Evolutionary conservation across 2,888 invertebrate genomes (phyloP).

Genomic region (Syrista parreyssii): DNA sequence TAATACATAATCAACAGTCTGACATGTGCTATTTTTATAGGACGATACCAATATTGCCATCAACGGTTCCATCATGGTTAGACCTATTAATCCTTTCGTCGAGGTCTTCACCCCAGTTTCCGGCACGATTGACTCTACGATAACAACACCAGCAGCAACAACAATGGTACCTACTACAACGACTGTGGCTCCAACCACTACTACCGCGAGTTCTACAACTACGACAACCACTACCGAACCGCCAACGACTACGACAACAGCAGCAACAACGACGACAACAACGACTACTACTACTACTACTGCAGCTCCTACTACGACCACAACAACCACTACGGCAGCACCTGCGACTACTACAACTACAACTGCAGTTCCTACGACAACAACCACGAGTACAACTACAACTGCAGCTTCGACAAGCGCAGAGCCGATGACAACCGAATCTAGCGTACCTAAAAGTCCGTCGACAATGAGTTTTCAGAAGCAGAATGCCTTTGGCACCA

Average conservation of each 20-base stretch:
- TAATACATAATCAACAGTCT: background rate
- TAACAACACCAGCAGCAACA: conserved; percentile 33
- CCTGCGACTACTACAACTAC: conserved; percentile 15
- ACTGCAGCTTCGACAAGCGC: conserved; percentile 21
- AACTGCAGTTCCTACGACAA: conserved; percentile 25
- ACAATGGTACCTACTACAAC: conserved; percentile 38
- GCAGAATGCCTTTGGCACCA: conserved; percentile 56
- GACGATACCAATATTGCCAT: conserved; percentile 45
- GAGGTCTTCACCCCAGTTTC: conserved; percentile 53
- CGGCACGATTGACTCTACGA: conserved; percentile 24
- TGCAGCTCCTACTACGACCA: conserved; percentile 32
- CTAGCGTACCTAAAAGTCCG: background rate
- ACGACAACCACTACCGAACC: conserved; percentile 25
- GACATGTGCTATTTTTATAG: conserved; percentile 31
- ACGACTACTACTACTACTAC: conserved; percentile 26
- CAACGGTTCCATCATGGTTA: conserved; percentile 33
- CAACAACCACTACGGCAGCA: conserved; percentile 35
- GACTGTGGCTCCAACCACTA: conserved; percentile 30
- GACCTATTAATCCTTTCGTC: conserved; percentile 50
- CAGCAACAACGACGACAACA: conserved; percentile 27
- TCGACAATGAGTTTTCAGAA: conserved; percentile 33
- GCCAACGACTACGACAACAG: conserved; percentile 33
- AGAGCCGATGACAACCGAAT: background rate
- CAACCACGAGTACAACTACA: conserved; percentile 32
- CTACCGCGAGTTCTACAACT: conserved; percentile 27